Conservation (phyloP, 2,113 vertebrate genomes). For the Siniperca knerii region DNA sequence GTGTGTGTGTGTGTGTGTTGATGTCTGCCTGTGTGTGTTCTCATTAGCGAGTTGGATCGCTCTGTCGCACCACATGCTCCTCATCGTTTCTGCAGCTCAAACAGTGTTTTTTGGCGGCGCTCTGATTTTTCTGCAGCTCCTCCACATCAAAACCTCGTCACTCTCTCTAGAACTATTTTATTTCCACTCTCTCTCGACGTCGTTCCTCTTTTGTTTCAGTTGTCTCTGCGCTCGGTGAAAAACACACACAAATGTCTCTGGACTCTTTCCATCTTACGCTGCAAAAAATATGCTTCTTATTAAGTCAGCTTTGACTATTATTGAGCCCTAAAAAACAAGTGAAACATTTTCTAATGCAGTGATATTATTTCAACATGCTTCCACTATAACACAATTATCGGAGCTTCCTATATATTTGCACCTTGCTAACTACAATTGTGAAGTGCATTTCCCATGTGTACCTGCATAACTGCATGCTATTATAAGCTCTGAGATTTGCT, state of each 20-base stretch:
- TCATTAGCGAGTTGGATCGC: constrained; percentile 62
- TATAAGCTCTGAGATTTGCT: background rate
- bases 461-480: background rate
- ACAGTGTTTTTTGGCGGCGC: constrained; percentile 38
- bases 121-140: constrained; percentile 51
- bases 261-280: constrained; percentile 24
- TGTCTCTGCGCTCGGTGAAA: constrained; percentile 25
- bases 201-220: constrained; percentile 38
- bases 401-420: background rate
- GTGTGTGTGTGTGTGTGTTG: constrained; percentile 29
- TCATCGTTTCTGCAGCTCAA: constrained; percentile 52
- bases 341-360: background rate
- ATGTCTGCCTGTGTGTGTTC: constrained; percentile 26
- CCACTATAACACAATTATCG: background rate
- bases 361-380: background rate
- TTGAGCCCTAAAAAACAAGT: background rate
- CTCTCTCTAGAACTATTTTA: constrained; percentile 41
- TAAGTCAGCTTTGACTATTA: constrained; percentile 2
- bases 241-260: constrained; percentile 45
- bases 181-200: constrained; percentile 23
- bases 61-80: constrained; percentile 51
- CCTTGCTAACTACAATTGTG: background rate
- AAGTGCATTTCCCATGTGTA: background rate
- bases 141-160: constrained; percentile 55
- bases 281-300: constrained; percentile 19